A percentile compares a stretch with the other conserved stretches of the same genome.
Evolutionary conservation across 2,888 invertebrate genomes (phyloP).

Genomic region (Orthosia gracilis): DNA sequence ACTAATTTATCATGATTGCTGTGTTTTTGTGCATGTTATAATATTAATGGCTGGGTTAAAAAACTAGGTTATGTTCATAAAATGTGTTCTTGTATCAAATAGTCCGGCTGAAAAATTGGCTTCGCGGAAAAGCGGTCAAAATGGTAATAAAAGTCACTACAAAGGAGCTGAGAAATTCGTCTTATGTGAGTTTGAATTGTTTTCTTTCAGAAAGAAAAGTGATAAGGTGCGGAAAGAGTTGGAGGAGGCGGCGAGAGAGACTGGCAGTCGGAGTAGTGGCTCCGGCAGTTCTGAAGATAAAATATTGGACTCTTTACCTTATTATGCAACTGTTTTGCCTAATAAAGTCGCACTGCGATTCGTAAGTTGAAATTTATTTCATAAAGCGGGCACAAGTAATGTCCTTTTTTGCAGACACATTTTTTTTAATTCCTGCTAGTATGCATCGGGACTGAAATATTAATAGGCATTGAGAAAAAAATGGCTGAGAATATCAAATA

Average conservation of each 20-base stretch:
- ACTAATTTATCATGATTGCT: conserved; percentile 53
- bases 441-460: not conserved
- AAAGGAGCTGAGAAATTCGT: conserved; percentile 22
- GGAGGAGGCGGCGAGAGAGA: conserved; percentile 96
- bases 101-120: conserved; percentile 47
- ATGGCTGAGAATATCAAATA: no score
- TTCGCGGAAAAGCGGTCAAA: conserved; percentile 55
- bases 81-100: conserved; percentile 20
- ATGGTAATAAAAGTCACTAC: conserved; percentile 44
- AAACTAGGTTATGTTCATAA: conserved; percentile 33
- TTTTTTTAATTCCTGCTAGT: not conserved
- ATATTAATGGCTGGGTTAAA: conserved; percentile 55
- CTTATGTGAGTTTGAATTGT: conserved; percentile 44
- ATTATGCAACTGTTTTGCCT: conserved; percentile 91
- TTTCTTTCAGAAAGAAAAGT: conserved; percentile 94
- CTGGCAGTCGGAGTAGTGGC: conserved; percentile 87
- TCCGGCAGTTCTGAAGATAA: conserved; percentile 85
- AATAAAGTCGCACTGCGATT: conserved; percentile 93
- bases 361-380: conserved; percentile 90
- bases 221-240: conserved; percentile 97
- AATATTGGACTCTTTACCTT: conserved; percentile 85
- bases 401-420: not conserved
- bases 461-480: not conserved
- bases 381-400: not conserved
- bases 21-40: conserved; percentile 62